Base-by-base conservation (phyloP, 2,113 vertebrate species). In the Alexandromys fortis region DNA sequence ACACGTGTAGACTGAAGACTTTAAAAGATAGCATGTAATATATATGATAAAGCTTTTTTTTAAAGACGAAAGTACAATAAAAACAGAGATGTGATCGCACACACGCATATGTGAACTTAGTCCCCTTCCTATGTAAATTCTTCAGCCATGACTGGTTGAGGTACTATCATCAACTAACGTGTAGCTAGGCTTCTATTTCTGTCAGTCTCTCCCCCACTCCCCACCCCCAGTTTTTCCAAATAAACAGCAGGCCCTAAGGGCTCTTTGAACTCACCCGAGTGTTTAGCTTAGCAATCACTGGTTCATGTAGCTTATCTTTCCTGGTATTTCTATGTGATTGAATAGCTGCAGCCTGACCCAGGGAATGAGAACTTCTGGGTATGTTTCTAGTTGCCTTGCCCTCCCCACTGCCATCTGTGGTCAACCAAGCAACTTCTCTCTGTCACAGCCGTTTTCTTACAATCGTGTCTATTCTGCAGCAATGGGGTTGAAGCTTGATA, bases 281-380 rank as follows among this genome's bases (percentile, higher is more conserved):
- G 96, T 95, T 97, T 95, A 97, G 96, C 38, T 86, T 95, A 94
- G 94, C 97, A 94, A 96, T 95, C 96, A 92, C 78, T 97, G 92
- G 91, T 88, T 97, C 96, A 11, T 87, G 96, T 91, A 95, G 96
- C 97, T 97, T 98, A 97, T 97, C 97, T 97, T 95, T 96, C 95
- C 78, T 97, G 94, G 91, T 96, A 96, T 97, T 97, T 97, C 92
- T 95, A 81, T 82, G 96, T 63, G 96, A 97, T 96, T 95, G 95
- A 96, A 97, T 97, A 97, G 97, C 92, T 97, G 21, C 89, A 97
- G 86, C 45, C 92, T 94, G 95, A 92, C 58, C n/a, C 21, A 90
- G 78, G 82, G 95, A 96, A 97, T 95, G 89, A 95, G 95, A 89
- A 97, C 94, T 97, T 95, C 55, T 89, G 89, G 45, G 81, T 86